These are phyloP conservation scores for Macroteleia sp. DNA, from an alignment of 2,888 invertebrate species.

Conservation along the genomic window DNA sequence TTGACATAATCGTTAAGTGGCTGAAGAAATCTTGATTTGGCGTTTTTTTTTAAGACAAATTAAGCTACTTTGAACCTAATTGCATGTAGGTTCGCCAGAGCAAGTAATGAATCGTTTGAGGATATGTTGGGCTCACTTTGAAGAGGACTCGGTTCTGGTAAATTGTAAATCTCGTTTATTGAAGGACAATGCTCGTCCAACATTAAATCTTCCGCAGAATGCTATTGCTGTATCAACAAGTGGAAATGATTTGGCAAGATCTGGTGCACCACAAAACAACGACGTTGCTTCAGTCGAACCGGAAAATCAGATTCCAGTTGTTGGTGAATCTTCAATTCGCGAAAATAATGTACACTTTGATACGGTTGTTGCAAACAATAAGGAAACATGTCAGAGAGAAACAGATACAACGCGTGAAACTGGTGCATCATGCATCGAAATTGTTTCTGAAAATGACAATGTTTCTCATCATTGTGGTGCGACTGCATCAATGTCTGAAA, in stretches of 20 bases:
- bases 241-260: not conserved
- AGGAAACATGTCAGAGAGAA: not conserved
- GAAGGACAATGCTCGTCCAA: not conserved
- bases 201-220: not conserved
- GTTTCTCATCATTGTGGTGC: no score
- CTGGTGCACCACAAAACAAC: not conserved
- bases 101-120: not conserved
- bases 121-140: slow-evolving; percentile 1
- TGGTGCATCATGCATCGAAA: not conserved
- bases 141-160: not conserved
- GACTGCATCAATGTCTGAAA: no score
- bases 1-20: no score
- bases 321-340: not conserved
- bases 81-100: not conserved
- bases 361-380: not conserved
- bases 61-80: no score
- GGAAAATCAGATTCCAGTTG: not conserved
- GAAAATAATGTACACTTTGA: not conserved
- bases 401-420: not conserved
- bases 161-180: not conserved
- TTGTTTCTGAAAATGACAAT: not conserved
- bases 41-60: no score
- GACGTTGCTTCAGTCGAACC: not conserved
- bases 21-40: no score
- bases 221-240: not conserved